Evolutionary conservation across 2,113 vertebrate species (phyloP), one percentile per base, ranked within the genome.

Genomic region (Paraplagusia blochii): DNA sequence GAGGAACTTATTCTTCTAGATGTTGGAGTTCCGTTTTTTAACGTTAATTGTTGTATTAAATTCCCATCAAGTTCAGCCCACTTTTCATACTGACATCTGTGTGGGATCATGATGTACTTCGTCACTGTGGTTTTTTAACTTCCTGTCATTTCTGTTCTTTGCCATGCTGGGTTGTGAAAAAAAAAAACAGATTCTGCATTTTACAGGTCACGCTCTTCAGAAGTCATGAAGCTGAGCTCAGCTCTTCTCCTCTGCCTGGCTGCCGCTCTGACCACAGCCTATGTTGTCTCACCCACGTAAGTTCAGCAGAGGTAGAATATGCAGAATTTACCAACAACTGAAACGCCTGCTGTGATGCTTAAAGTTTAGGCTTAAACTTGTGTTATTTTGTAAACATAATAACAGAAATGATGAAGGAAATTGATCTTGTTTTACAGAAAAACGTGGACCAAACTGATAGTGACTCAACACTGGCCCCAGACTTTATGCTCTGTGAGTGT

Each of bases 381-480:
- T 29, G 29, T 11, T 45, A 4, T 17, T 11, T 48, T 44, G 1
- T 42, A 8, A 48, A 43, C 4, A 29, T 49, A n/a, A 43, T 7
- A 35, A 10, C 1, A 15, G 1, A 11, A 44, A 10, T 22, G 1
- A 53, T 9, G 47, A 16, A 29, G 13, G 0, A 17, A 2, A 61
- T 8, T 52, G 2, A 39, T 2, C 59, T 8, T 65, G 9, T 48
- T 16, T 84, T 86, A 57, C 69, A 90, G 89, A 59, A 60, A 84
- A 5, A 76, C 84, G 61, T 92, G 90, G 91, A 87, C 66, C 33
- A 90, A 88, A 65, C 59, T 92, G 61, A 90, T 88, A 63, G 64
- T 92, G 69, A 92, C 89, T 56, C 90, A 91, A 39, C 90, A 91
- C 53, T 92, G 91, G 91, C 91, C 91, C 29, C 51, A 2, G 35